Evolutionary conservation across 2,113 vertebrate genomes (phyloP), one percentile per base, ranked within the genome.

Genomic region (Zeus faber): DNA sequence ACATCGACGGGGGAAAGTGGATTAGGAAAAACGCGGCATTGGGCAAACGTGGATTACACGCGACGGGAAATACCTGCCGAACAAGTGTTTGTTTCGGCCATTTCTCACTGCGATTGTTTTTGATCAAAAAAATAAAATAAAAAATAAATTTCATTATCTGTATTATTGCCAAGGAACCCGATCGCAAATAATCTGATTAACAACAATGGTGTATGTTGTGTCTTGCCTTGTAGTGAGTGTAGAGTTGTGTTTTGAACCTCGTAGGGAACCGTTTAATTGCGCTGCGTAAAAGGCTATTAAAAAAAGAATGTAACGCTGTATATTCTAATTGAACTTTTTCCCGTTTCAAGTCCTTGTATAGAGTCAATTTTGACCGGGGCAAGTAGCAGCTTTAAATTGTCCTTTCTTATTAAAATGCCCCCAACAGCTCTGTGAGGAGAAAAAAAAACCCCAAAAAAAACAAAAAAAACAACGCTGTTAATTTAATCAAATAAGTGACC

Each of bases 1-100:
- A 92, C 93, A 92, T 83, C 92, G 92, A 94, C 91, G 93, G 93
- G 93, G 92, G 92, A 90, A 90, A 91, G 91, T 87, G 92, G 92
- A 95, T 96, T 94, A 94, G 86, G 74, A 74, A 85, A 63, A n/a
- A n/a, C n/a, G n/a, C n/a, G n/a, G n/a, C n/a, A n/a, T n/a, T n/a
- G n/a, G n/a, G n/a, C n/a, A n/a, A n/a, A n/a, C n/a, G n/a, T n/a
- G n/a, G n/a, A n/a, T n/a, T n/a, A n/a, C n/a, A n/a, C n/a, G n/a
- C n/a, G n/a, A n/a, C n/a, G n/a, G n/a, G n/a, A n/a, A n/a, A n/a
- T n/a, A n/a, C n/a, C n/a, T n/a, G n/a, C n/a, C n/a, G n/a, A n/a
- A n/a, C n/a, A n/a, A n/a, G n/a, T n/a, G n/a, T n/a, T n/a, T n/a
- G n/a, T n/a, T n/a, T n/a, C n/a, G n/a, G n/a, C n/a, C n/a, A n/a